These are phyloP conservation scores for Octodonta nipae DNA, from an alignment of 2,888 invertebrate species.

Conservation along the genomic window DNA sequence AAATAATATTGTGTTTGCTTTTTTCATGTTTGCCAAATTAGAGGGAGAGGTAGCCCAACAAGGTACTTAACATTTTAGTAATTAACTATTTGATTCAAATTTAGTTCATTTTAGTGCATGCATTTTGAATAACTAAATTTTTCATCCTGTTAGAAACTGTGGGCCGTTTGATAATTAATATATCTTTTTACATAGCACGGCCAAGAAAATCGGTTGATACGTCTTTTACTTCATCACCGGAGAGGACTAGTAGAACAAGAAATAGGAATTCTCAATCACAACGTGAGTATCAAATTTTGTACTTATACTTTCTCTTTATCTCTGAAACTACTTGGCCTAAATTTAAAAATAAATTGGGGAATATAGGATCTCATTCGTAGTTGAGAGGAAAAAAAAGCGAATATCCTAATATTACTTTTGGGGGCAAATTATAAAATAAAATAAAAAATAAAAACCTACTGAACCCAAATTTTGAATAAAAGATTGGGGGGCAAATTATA, in stretches of 20 bases:
- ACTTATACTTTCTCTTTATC: too few relatives aligned
- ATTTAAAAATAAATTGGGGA: too few relatives aligned
- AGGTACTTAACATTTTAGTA: slow-evolving; percentile 38
- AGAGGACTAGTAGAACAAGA: slow-evolving; percentile 44
- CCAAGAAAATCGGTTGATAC: slow-evolving; percentile 48
- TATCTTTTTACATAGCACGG: slow-evolving; percentile 41
- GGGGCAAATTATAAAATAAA: too few relatives aligned
- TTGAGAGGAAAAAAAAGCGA: too few relatives aligned
- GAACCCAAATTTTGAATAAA: too few relatives aligned
- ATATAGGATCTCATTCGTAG: too few relatives aligned
- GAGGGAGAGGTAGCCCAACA: slow-evolving; percentile 52
- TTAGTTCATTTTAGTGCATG: neutral
- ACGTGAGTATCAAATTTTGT: slow-evolving; percentile 73
- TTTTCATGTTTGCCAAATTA: slow-evolving; percentile 33
- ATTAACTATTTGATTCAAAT: neutral
- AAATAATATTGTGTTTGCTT: slow-evolving; percentile 24
- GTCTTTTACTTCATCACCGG: slow-evolving; percentile 45
- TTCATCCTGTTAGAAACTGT: neutral
- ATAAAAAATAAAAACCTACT: too few relatives aligned
- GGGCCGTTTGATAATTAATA: slow-evolving; percentile 3
- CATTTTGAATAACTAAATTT: neutral
- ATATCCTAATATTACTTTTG: too few relatives aligned
- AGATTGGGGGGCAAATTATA: too few relatives aligned
- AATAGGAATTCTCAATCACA: slow-evolving; percentile 75
- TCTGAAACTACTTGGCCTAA: too few relatives aligned